These are phyloP conservation scores for Microcebus jonahi DNA, from an alignment of 2,113 vertebrate species.

Conservation along the genomic window DNA sequence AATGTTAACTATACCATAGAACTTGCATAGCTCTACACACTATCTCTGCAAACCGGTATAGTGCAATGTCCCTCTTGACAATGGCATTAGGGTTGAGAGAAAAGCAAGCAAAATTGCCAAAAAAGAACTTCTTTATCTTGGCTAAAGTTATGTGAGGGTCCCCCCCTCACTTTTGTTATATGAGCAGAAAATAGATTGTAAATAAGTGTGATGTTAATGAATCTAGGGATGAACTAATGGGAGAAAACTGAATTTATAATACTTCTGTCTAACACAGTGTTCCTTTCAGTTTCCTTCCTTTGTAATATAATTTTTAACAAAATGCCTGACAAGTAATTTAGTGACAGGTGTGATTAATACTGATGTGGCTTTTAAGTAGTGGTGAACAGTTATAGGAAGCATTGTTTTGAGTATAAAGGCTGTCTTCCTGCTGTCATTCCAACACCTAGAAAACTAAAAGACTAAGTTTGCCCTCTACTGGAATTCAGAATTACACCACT, in stretches of 20 bases:
- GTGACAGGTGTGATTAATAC: slow-evolving; percentile 14
- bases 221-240: slow-evolving; percentile 18
- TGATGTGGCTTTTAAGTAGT: slow-evolving; percentile 45
- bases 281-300: slow-evolving; percentile 63
- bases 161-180: background rate
- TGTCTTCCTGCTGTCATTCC: background rate
- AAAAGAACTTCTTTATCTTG: background rate
- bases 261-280: background rate
- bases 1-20: accelerated
- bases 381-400: background rate
- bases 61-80: background rate
- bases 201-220: background rate
- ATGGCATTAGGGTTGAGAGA: background rate
- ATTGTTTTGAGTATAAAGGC: background rate
- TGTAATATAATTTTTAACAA: slow-evolving; percentile 37
- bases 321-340: slow-evolving; percentile 60
- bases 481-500: slow-evolving; percentile 76
- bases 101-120: background rate
- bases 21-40: background rate
- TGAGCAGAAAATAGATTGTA: background rate
- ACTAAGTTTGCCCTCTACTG: slow-evolving; percentile 88
- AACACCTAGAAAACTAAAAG: slow-evolving; percentile 65
- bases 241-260: background rate
- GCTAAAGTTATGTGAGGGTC: background rate
- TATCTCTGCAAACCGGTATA: accelerated